Percentiles rank a stretch among this genome's conserved stretches.
Evolutionary conservation across 2,113 vertebrate species (phyloP).

Genomic region (Chaetops frenatus): DNA sequence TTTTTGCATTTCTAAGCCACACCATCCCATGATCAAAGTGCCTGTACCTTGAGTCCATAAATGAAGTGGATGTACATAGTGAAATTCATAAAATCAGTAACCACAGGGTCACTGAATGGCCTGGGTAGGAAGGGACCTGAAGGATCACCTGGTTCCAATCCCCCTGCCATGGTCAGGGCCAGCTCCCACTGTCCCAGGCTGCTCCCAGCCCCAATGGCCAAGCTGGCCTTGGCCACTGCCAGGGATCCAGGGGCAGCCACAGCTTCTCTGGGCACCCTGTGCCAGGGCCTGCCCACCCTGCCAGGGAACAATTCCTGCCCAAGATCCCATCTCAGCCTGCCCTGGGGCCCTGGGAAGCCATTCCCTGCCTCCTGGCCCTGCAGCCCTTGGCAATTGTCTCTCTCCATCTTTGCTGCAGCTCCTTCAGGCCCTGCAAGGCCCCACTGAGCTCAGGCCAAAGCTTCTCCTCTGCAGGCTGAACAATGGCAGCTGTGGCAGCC

Average conservation of each 20-base stretch:
- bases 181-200: background rate
- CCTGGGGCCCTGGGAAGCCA: background rate
- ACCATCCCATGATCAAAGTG: background rate
- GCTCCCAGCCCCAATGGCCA: background rate
- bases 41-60: background rate
- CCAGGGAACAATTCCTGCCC: background rate
- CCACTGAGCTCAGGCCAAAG: background rate
- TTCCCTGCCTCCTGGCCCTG: accelerated
- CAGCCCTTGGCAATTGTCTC: background rate
- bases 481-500: background rate
- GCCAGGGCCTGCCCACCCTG: background rate
- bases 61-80: background rate
- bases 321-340: background rate
- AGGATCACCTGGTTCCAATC: accelerated
- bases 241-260: background rate
- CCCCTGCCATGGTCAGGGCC: background rate
- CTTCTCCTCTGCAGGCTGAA: background rate
- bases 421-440: background rate
- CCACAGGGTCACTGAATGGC: background rate
- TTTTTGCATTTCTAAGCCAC: background rate
- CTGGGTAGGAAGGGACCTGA: no score
- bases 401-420: background rate
- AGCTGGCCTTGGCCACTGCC: background rate
- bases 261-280: background rate
- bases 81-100: background rate